Base-by-base conservation (phyloP, 2,888 invertebrate genomes). In the Caenorhabditis plicata region DNA sequence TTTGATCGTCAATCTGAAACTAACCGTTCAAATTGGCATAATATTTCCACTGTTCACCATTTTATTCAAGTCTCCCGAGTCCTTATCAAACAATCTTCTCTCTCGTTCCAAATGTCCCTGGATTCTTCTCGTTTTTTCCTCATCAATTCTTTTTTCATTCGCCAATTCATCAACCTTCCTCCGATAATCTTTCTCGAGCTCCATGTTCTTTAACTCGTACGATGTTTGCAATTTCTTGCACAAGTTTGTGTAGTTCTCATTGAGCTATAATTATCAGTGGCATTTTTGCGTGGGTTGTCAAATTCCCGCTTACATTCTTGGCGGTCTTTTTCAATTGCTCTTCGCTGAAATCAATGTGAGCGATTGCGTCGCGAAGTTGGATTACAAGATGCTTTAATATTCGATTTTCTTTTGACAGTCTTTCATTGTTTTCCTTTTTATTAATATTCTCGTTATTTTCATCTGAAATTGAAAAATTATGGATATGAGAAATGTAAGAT, bases 301-400 rank as follows among this genome's bases (percentile, higher is more conserved):
- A 36, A 20, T 36, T 19, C 15, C 22, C 20, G 7, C 3, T 9
- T 22, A 25, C 23, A 23, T 33, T 15, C 17, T 33, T 31, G 11
- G 15, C 45, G 1, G 43, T 29, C 22, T 20, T 43, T 31, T 27
- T 32, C 2, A 49, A 35, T 22, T 43, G 40, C 17, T 43, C 49
- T 11, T 53, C 44, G 0, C 45, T 49, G 19, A 26, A 60, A 38
- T 60, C 60, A 5, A 60, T n/a, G 32, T 60, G 53, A 4, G 60
- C 60, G 19, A 50, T 45, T 15, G 53, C 35, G 23, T 60, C 53
- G 8, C 60, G 22, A n/a, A 60, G 23, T 31, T 60, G 60, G 19
- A 49, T 40, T 27, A 32, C 33, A 26, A 60, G 19, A 27, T 60
- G 49, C n/a, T 22, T 29, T 3, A 29, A 13, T 17, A 29, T 19